Conservation (phyloP, 2,113 vertebrate genomes). For the Hipposideros armiger region DNA sequence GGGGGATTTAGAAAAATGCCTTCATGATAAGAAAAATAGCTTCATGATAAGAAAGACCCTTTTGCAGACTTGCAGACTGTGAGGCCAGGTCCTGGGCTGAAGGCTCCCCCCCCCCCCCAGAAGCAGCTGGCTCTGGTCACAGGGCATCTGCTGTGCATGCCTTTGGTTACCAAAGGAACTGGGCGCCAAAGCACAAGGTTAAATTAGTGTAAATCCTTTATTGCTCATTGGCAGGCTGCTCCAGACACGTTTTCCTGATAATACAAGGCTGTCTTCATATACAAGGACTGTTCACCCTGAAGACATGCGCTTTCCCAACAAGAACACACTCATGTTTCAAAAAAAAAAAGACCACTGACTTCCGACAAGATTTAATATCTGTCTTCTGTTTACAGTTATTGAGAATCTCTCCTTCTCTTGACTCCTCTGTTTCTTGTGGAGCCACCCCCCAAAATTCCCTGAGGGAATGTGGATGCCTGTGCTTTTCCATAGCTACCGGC, state of each 20-base stretch:
- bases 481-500: neutral
- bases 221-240: neutral
- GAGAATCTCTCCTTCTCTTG: slow-evolving; percentile 28
- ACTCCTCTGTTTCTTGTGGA: neutral
- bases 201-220: neutral
- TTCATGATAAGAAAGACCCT: neutral
- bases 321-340: neutral
- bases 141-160: neutral
- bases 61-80: neutral
- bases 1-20: slow-evolving; percentile 32
- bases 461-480: neutral
- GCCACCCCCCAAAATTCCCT: neutral
- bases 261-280: neutral
- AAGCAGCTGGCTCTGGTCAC: neutral
- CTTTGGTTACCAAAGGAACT: slow-evolving; percentile 16
- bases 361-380: neutral
- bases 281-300: neutral
- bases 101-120: neutral
- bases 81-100: neutral
- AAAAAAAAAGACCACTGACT: neutral
- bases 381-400: slow-evolving; percentile 37
- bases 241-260: neutral
- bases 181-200: neutral
- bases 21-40: neutral
- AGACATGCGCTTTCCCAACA: neutral